A percentile compares a stretch with the other conserved stretches of the same genome.
Evolutionary conservation across 2,888 invertebrate genomes (phyloP).

Genomic region (Mimumesa dahlbomi): DNA sequence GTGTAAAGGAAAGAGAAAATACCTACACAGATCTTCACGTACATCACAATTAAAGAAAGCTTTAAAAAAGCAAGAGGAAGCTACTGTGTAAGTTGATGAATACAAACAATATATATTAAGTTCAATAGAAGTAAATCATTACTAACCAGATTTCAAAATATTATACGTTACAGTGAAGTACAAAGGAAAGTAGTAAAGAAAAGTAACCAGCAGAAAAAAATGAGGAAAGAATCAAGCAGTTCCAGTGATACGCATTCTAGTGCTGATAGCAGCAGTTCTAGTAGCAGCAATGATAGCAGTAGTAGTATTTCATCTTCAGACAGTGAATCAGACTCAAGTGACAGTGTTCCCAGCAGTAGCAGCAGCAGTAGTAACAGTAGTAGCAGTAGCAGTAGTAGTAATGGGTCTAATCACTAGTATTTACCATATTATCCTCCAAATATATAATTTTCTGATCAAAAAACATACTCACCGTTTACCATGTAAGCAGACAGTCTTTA

Average conservation of each 20-base stretch:
- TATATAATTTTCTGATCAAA: background rate
- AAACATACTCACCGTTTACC: constrained; percentile 7
- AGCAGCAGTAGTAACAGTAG: constrained; percentile 66
- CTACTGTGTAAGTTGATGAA: constrained; percentile 64
- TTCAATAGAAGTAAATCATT: constrained; percentile 6
- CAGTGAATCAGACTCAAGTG: constrained; percentile 74
- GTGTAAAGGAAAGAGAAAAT: constrained; percentile 94
- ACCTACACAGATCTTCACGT: constrained; percentile 90
- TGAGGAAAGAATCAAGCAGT: constrained; percentile 62
- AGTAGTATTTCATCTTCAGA: constrained; percentile 73
- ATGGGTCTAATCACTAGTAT: constrained; percentile 18
- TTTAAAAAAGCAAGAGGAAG: constrained; percentile 81
- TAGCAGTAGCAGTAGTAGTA: constrained; percentile 61
- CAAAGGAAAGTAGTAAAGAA: constrained; percentile 54
- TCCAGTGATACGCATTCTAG: constrained; percentile 64
- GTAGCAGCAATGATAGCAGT: constrained; percentile 58
- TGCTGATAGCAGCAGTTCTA: constrained; percentile 62
- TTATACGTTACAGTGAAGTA: constrained; percentile 55
- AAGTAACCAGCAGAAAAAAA: constrained; percentile 55
- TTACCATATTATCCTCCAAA: background rate
- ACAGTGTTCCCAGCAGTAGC: constrained; percentile 69
- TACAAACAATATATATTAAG: background rate
- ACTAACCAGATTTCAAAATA: background rate
- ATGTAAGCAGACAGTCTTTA: constrained; percentile 8
- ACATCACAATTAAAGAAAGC: constrained; percentile 89